Conservation (phyloP, 2,888 invertebrate genomes). For the Uropetala carovei region DNA sequence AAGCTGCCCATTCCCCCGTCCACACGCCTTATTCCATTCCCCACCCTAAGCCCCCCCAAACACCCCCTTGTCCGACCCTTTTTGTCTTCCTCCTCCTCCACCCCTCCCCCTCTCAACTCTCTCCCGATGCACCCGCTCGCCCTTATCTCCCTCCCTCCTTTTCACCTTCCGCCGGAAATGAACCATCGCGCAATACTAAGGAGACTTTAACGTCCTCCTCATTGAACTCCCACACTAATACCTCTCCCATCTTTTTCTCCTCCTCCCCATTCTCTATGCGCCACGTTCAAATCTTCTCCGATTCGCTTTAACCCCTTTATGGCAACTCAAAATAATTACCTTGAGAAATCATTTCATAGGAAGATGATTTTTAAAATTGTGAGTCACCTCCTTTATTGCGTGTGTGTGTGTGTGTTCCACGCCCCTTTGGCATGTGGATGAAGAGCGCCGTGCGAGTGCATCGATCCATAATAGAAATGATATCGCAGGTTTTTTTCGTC, state of each 20-base stretch:
- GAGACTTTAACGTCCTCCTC: constrained; percentile 12
- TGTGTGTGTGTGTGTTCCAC: constrained; percentile 35
- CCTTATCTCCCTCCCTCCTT: neutral
- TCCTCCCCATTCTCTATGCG: neutral
- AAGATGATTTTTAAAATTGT: constrained; percentile 20
- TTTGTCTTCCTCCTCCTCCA: neutral
- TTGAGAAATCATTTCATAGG: neutral
- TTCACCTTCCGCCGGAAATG: constrained; percentile 55
- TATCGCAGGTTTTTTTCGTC: constrained; percentile 8
- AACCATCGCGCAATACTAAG: constrained; percentile 45
- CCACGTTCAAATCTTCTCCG: too few species aligned
- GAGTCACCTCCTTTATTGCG: constrained; percentile 33
- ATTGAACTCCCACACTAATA: neutral
- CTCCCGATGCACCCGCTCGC: constrained; percentile 30
- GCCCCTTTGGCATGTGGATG: neutral
- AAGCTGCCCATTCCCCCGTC: neutral
- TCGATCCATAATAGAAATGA: constrained; percentile 35
- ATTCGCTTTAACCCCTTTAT: neutral
- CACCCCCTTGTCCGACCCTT: neutral
- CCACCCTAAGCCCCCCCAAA: neutral
- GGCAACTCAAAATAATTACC: neutral
- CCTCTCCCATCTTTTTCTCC: neutral
- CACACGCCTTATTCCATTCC: neutral
- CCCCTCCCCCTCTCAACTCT: neutral
- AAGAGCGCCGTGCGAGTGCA: constrained; percentile 1